phyloP scores from a whole-genome alignment of 2,797 vertebrate species.

The Aythya fuligula region DNA sequence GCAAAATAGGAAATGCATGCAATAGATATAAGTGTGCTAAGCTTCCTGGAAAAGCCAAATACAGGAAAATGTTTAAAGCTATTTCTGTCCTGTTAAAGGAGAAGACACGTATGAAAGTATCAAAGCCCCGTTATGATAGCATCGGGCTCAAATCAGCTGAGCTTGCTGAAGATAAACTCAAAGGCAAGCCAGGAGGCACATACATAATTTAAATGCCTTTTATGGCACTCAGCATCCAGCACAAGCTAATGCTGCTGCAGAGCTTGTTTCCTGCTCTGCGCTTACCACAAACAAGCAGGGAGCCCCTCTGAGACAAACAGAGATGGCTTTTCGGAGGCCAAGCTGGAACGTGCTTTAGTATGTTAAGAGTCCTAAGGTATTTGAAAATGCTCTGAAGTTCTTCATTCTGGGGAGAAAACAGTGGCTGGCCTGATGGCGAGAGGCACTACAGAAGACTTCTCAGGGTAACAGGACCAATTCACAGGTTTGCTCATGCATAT shows the following conservation, averaged over 20 bases:
- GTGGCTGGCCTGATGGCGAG: not conserved
- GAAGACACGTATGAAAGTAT: not conserved
- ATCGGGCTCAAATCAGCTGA: not conserved
- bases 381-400: not conserved
- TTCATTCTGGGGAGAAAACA: not conserved
- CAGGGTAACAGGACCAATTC: not conserved
- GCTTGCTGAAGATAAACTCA: not conserved
- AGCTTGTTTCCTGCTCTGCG: not conserved
- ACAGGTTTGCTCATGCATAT: not conserved
- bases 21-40: not conserved
- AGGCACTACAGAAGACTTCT: not conserved
- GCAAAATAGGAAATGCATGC: not conserved
- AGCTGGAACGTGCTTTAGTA: not conserved
- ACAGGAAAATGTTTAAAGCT: conserved; percentile 13
- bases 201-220: not conserved
- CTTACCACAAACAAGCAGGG: not conserved
- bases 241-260: not conserved
- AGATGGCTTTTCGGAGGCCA: not conserved
- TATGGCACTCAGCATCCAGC: not conserved
- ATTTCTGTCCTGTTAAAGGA: not conserved
- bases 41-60: conserved; percentile 31
- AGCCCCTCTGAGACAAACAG: not conserved
- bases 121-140: not conserved
- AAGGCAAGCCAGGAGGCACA: not conserved
- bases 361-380: not conserved